A percentile compares a stretch with the other conserved stretches of the same genome.
These are phyloP conservation scores for Acromyrmex echinatior DNA, from an alignment of 1,140 invertebrate species.

Conservation along the genomic window DNA sequence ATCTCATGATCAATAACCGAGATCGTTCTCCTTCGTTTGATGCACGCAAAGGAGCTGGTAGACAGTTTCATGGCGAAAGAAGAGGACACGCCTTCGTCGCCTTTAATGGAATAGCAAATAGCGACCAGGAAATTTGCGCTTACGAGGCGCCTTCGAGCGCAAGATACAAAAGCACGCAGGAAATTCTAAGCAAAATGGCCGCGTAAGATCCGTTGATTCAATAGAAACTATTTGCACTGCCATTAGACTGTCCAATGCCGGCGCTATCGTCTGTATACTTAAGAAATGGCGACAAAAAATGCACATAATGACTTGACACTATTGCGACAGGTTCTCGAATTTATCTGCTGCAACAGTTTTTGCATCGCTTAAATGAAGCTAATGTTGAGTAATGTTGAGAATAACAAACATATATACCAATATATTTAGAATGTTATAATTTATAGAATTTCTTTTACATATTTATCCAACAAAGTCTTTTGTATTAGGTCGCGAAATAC, in stretches of 20 bases:
- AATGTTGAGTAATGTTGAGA: neutral
- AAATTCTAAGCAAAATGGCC: conserved; percentile 81
- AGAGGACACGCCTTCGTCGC: conserved; percentile 74
- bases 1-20: conserved; percentile 2
- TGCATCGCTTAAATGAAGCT: conserved; percentile 17
- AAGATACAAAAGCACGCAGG: conserved; percentile 78
- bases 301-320: conserved; percentile 55
- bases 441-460: neutral
- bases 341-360: conserved; percentile 67
- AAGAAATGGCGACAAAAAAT: conserved; percentile 48
- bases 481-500: neutral
- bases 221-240: conserved; percentile 85
- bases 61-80: conserved; percentile 77
- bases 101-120: conserved; percentile 85
- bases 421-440: too few species aligned
- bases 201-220: conserved; percentile 82
- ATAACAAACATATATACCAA: neutral
- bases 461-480: neutral
- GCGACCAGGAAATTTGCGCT: conserved; percentile 84
- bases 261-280: conserved; percentile 68
- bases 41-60: conserved; percentile 36
- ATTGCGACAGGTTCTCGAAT: conserved; percentile 64
- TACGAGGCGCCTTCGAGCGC: conserved; percentile 79
- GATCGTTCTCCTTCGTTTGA: conserved; percentile 53
- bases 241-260: conserved; percentile 78